Evolutionary conservation across 2,888 invertebrate genomes (phyloP).

Genomic region (Eupithecia exiguata): DNA sequence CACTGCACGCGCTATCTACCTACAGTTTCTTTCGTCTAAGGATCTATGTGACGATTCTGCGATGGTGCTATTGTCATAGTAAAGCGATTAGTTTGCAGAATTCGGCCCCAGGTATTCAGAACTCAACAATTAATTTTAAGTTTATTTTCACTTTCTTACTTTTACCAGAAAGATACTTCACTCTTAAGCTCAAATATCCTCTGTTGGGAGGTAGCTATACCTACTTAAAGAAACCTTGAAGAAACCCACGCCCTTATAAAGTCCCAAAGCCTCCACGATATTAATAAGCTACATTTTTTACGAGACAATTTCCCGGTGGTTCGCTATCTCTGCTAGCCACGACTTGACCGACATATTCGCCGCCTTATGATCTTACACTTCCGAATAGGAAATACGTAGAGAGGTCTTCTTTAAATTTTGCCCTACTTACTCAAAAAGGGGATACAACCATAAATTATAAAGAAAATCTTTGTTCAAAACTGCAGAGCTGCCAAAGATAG

Average conservation of each 20-base stretch:
- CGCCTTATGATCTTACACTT: slow-evolving; percentile 63
- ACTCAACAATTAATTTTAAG: too few species aligned
- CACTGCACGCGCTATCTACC: too few species aligned
- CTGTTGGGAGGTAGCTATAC: not conserved
- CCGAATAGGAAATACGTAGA: slow-evolving; percentile 56
- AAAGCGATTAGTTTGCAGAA: too few species aligned
- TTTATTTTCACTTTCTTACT: too few species aligned
- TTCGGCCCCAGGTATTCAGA: too few species aligned
- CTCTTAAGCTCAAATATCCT: too few species aligned
- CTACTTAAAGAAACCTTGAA: slow-evolving; percentile 18
- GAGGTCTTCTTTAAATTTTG: not conserved
- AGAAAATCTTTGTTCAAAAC: not conserved
- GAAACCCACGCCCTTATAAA: slow-evolving; percentile 15
- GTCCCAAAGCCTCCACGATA: slow-evolving; percentile 37
- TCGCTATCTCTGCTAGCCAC: slow-evolving; percentile 73
- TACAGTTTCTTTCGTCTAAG: too few species aligned
- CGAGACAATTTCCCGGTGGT: slow-evolving; percentile 64
- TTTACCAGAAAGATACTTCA: too few species aligned
- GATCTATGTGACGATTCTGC: too few species aligned
- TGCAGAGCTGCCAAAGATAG: not conserved
- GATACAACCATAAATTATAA: not conserved
- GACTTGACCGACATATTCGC: slow-evolving; percentile 82
- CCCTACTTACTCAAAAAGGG: not conserved
- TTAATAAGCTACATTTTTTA: slow-evolving; percentile 62
- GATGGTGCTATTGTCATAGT: too few species aligned